phyloP scores from a whole-genome alignment of 2,113 vertebrate species.

The Cardinalis cardinalis region DNA sequence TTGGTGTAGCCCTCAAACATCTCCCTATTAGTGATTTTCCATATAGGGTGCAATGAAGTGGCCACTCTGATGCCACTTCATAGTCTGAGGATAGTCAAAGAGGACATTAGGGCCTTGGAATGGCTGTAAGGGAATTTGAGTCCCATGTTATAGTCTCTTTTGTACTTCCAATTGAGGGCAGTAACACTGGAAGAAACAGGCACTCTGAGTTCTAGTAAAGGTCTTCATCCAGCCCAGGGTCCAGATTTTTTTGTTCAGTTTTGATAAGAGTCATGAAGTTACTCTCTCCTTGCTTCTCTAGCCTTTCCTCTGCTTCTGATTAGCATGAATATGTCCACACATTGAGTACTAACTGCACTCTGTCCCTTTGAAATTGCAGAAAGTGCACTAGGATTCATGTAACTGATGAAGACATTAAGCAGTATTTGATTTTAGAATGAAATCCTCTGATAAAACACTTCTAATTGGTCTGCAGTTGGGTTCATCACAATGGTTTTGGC shows the following conservation, averaged over 20 bases:
- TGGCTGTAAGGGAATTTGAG: neutral
- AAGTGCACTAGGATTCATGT: no score
- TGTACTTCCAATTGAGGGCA: neutral
- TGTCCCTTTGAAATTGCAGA: neutral
- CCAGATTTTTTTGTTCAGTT: neutral
- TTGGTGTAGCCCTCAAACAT: neutral
- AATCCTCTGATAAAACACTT: neutral
- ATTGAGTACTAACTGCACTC: accelerated
- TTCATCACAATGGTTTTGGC: neutral
- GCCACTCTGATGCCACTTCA: neutral
- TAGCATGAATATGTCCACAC: neutral
- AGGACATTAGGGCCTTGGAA: neutral
- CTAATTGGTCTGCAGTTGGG: neutral
- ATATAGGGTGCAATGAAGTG: neutral
- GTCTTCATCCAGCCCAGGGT: neutral
- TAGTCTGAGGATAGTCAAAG: neutral
- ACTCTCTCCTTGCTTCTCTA: neutral
- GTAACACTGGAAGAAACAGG: neutral
- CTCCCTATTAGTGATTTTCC: neutral
- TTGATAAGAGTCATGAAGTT: neutral
- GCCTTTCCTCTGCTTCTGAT: neutral
- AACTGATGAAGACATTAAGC: neutral
- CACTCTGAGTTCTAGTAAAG: neutral
- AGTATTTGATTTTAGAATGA: neutral
- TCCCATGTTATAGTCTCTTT: neutral